Percentiles rank a stretch among this genome's conserved stretches.
Evolutionary conservation across 2,113 vertebrate species (phyloP).

Genomic region (Zosterops borbonicus): DNA sequence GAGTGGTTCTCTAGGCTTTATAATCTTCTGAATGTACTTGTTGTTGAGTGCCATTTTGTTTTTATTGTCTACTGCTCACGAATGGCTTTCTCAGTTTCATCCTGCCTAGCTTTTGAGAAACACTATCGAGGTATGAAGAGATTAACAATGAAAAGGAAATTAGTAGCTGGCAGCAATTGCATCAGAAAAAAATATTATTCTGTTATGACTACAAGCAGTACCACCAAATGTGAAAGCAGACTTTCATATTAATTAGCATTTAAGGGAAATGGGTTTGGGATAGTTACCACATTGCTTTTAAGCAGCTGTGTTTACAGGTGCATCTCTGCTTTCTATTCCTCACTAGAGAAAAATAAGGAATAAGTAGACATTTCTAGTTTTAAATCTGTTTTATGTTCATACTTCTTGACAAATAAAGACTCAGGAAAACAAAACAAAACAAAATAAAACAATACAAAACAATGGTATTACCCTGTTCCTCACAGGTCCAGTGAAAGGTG

Average conservation of each 20-base stretch:
- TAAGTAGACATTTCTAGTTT: not conserved
- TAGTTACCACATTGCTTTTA: not conserved
- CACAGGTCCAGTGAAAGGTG: not conserved
- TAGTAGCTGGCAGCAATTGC: not conserved
- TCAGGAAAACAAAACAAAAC: not conserved
- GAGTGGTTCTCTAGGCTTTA: not conserved
- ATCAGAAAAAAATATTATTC: not conserved
- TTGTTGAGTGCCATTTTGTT: not conserved
- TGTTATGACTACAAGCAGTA: not conserved
- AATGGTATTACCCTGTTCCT: not conserved
- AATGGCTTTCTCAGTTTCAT: not conserved
- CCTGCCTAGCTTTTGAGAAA: not conserved
- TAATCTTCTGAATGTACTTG: not conserved
- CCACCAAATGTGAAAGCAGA: not conserved
- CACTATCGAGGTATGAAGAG: not conserved
- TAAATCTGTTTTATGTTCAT: not conserved
- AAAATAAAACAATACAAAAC: not conserved
- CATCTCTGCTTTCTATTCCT: not conserved
- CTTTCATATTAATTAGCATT: slow-evolving; percentile 19
- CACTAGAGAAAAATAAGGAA: not conserved
- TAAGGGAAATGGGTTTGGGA: not conserved
- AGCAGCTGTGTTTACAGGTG: not conserved
- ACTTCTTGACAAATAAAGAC: not conserved
- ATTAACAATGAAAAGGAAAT: not conserved
- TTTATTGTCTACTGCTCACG: not conserved